Evolutionary conservation across 2,113 vertebrate genomes (phyloP), one percentile per base, ranked within the genome.

Genomic region (Cranoglanis bouderius): DNA sequence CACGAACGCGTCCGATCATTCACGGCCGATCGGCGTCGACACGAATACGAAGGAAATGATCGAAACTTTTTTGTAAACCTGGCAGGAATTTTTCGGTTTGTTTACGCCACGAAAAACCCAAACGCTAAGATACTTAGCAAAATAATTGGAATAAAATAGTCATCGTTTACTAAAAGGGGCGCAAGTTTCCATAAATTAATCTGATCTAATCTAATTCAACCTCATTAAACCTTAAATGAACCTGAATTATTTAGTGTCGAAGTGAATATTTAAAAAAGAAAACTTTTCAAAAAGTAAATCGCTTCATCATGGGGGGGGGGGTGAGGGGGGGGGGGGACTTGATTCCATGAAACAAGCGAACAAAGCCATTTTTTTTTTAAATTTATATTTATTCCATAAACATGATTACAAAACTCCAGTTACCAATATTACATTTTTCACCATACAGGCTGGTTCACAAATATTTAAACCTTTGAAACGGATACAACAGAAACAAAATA

Each of bases 381-480:
- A 13, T 96, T 96, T 96, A 97, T 97, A 97, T 97, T 97, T 97
- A 96, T 97, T 97, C 95, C 96, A 97, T 97, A 97, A 97, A 97
- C 97, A 97, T 96, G 97, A 96, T 97, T 97, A 97, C 97, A 97
- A 97, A 97, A 97, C 96, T 97, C 96, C 97, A 97, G 96, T 95
- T 97, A 97, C 97, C 97, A 97, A 96, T 96, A 97, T 97, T 96
- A 97, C 97, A 93, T 91, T 95, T 96, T 96, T 95, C 97, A 97
- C 97, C 97, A 95, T 96, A 97, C 97, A 97, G 96, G 96, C 95
- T 96, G 97, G 96, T 96, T 97, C 97, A 97, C 97, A 97, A 97
- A 97, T 97, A 97, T 97, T 97, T 96, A 96, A 97, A 97, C 96
- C 95, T 97, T 97, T 96, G 94, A 96, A 97, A 97, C 97, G 94